Evolutionary conservation across 2,113 vertebrate species (phyloP).

Genomic region (Litocranius walleri): DNA sequence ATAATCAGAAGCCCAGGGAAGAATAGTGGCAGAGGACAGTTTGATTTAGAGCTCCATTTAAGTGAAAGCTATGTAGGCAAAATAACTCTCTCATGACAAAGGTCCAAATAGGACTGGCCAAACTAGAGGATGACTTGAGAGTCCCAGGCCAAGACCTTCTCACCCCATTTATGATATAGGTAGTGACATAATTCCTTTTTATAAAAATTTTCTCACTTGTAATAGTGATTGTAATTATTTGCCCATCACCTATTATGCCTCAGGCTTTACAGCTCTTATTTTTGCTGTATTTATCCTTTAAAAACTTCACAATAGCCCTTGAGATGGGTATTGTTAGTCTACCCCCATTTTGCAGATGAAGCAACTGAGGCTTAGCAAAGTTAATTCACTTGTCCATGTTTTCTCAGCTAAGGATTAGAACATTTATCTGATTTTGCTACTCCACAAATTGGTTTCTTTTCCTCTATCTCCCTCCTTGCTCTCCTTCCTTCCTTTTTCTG

Average conservation of each 20-base stretch:
- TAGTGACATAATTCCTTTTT: background rate
- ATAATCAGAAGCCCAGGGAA: conserved; percentile 81
- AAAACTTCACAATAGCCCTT: background rate
- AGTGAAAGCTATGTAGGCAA: conserved; percentile 72
- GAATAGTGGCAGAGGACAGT: conserved; percentile 76
- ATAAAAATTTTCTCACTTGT: background rate
- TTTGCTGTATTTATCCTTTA: background rate
- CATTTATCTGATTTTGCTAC: background rate
- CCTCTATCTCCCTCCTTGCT: background rate
- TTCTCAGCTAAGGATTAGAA: background rate
- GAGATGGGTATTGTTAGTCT: background rate
- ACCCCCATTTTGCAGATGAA: background rate
- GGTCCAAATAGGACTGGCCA: conserved; percentile 26
- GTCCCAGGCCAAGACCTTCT: background rate
- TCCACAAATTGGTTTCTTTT: background rate
- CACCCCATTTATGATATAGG: background rate
- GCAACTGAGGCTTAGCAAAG: background rate
- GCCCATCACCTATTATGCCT: background rate
- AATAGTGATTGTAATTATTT: conserved; percentile 9
- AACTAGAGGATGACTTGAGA: background rate
- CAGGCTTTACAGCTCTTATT: background rate
- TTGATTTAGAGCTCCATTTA: conserved; percentile 84
- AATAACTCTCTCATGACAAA: conserved; percentile 66
- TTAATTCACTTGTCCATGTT: background rate
- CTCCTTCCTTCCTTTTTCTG: background rate